Percentiles rank a stretch among this genome's conserved stretches.
phyloP scores from a whole-genome alignment of 2,113 vertebrate species.

The Burhinus bistriatus region DNA sequence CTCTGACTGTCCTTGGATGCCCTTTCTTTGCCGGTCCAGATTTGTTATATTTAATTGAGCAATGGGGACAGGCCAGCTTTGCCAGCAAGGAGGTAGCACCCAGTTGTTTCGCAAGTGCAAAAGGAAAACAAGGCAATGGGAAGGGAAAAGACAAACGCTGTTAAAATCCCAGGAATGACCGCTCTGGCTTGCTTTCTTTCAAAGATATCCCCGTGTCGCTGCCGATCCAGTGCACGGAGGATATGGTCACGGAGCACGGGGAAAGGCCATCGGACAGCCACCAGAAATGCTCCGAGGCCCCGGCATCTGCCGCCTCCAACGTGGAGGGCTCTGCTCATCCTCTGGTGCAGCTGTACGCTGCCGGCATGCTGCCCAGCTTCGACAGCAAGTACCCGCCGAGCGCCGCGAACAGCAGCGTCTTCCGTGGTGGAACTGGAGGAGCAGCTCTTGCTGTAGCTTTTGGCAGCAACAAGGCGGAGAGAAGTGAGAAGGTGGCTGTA shows the following conservation, averaged over 20 bases:
- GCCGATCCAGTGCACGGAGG: constrained; percentile 27
- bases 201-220: not conserved
- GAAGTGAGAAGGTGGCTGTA: not conserved
- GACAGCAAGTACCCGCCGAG: rapidly evolving
- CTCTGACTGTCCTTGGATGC: not conserved
- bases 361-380: not conserved
- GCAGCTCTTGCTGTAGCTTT: rapidly evolving
- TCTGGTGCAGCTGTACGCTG: rapidly evolving
- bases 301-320: rapidly evolving
- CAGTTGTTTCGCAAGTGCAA: rapidly evolving
- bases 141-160: rapidly evolving
- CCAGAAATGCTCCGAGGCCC: not conserved
- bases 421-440: rapidly evolving
- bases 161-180: not conserved
- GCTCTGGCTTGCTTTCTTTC: not conserved
- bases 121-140: rapidly evolving
- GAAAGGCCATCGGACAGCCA: rapidly evolving
- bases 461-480: not conserved
- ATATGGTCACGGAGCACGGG: rapidly evolving
- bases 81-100: not conserved
- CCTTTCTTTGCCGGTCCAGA: not conserved
- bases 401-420: rapidly evolving
- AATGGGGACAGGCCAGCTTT: not conserved
- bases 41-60: rapidly evolving
- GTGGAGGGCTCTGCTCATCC: not conserved